phyloP scores from a whole-genome alignment of 2,797 vertebrate genomes.

The Zenarchopterus dispar region DNA sequence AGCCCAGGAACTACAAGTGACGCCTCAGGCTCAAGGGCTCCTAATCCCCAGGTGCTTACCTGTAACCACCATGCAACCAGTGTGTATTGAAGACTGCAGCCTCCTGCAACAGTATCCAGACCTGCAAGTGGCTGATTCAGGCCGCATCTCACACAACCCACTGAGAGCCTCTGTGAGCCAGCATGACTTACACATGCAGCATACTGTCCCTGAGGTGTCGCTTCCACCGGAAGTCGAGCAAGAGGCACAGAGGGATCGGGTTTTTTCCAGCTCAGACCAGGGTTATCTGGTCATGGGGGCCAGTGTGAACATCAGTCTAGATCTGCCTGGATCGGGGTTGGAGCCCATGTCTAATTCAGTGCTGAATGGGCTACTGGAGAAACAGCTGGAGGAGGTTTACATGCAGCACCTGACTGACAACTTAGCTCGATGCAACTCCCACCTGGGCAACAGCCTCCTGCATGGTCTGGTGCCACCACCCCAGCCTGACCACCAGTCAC shows the following conservation, averaged over 20 bases:
- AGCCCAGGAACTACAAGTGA: conserved; percentile 16
- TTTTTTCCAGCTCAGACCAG: conserved; percentile 54
- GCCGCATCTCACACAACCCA: conserved; percentile 43
- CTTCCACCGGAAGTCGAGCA: conserved; percentile 1
- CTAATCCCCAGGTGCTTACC: conserved; percentile 50
- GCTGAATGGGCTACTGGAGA: conserved; percentile 89
- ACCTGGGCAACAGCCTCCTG: conserved; percentile 74
- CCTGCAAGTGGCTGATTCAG: conserved; percentile 67
- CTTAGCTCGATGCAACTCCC: conserved; percentile 79
- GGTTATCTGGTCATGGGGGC: conserved; percentile 72
- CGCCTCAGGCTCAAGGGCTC: conserved; percentile 33
- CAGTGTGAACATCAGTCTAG: conserved; percentile 52
- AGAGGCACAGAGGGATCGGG: background rate
- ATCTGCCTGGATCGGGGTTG: conserved; percentile 44
- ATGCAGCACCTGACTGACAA: conserved; percentile 90
- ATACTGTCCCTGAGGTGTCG: background rate
- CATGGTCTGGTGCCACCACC: conserved; percentile 70
- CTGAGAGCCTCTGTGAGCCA: conserved; percentile 7
- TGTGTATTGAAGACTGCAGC: conserved; percentile 57
- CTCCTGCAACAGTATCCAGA: conserved; percentile 74
- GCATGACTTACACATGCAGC: background rate
- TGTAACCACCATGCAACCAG: background rate
- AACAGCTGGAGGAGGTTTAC: conserved; percentile 89
- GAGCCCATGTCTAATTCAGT: conserved; percentile 88
- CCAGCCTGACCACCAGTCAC: conserved; percentile 39